Base-by-base conservation (phyloP, 2,113 vertebrate species). In the Willisornis vidua region DNA sequence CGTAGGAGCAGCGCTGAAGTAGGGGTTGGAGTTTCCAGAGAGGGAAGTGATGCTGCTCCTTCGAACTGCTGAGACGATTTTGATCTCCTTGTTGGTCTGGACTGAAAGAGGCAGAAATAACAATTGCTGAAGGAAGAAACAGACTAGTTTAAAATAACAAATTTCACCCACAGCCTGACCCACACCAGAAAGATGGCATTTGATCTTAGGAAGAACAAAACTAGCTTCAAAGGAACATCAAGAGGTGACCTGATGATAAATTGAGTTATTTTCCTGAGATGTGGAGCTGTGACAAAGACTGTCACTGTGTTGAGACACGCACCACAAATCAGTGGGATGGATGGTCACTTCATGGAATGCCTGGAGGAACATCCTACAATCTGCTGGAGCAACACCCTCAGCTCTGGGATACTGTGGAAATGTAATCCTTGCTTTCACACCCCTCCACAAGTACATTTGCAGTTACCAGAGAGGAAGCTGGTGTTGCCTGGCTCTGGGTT, bases 401-500 rank as follows among this genome's bases (percentile, higher is more conserved):
- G 31, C 74, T 62, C 54, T 12, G 45, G 49, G 43, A 0, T 10
- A 2, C 43, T 31, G 46, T 28, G 59, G 3, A 3, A 3, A 14
- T 0, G 6, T 1, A 46, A 28, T 3, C 28, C 61, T 16, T 20
- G 41, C 19, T 55, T 45, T 31, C 29, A 10, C 14, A 15, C 6
- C 70, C 31, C 25, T 91, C 39, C 48, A 37, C 45, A 43, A 24
- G 39, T 3, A n/a, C 52, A 71, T 0, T 39, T 59, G 2, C 2
- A 8, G 17, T 94, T 96, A 99, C 98, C 98, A 18, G 98, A 98
- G 48, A 98, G 97, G 76, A 99, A 99, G 90, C 97, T 98, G 86
- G 49, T 95, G 77, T 93, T 97, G 68, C 93, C 90, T 3, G 97
- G 97, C 11, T 98, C 97, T 0, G 96, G 82, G 54, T 96, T 94